Conservation (phyloP, 2,888 invertebrate genomes). For the Hymenopus coronatus region DNA sequence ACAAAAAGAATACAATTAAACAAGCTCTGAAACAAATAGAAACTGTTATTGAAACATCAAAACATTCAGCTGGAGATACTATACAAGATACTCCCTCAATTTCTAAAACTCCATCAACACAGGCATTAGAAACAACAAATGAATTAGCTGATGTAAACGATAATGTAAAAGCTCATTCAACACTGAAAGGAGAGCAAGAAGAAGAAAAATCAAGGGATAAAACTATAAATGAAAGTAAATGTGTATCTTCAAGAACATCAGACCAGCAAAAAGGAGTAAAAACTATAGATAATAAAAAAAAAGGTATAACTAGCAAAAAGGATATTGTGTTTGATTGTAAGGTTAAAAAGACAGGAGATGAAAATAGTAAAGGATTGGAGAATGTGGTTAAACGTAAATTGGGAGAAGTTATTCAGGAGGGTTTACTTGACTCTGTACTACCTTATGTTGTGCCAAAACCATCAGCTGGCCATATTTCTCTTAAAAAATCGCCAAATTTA, state of each 20-base stretch:
- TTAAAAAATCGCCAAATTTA: conserved; percentile 15
- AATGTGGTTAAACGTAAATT: conserved; percentile 45
- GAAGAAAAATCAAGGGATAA: not conserved
- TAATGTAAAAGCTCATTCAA: not conserved
- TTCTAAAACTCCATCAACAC: not conserved
- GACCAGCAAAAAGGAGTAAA: not conserved
- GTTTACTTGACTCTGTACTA: conserved; percentile 76
- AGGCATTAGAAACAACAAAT: not conserved
- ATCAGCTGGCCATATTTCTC: not conserved
- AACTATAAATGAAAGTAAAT: not conserved
- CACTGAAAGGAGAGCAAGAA: not conserved
- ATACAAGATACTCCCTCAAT: not conserved
- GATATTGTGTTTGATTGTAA: not conserved
- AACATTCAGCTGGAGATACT: not conserved
- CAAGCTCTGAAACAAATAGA: not conserved
- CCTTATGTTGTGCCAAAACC: conserved; percentile 68
- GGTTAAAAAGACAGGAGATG: not conserved
- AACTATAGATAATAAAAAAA: not conserved
- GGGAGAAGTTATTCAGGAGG: conserved; percentile 72
- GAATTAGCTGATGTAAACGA: not conserved
- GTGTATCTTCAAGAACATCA: not conserved
- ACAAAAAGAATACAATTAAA: not conserved
- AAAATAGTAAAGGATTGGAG: conserved; percentile 13
- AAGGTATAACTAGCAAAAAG: not conserved
- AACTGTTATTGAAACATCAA: not conserved